A percentile compares a stretch with the other conserved stretches of the same genome.
These are phyloP conservation scores for Anagyrus pseudococci DNA, from an alignment of 2,888 invertebrate species.

Conservation along the genomic window DNA sequence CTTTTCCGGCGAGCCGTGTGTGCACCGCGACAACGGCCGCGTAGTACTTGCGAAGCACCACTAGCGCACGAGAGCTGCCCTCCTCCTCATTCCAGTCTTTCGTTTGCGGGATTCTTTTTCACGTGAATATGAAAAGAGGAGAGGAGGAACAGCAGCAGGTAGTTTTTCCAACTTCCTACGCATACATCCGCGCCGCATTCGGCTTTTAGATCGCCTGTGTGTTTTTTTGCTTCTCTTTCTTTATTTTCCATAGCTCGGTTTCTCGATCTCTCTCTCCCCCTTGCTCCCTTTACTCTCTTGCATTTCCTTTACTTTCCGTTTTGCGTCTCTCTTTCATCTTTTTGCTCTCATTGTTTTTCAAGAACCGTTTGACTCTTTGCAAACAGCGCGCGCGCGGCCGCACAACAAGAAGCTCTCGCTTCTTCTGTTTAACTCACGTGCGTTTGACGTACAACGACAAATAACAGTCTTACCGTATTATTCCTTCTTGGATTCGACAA, in stretches of 20 bases:
- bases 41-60: constrained; percentile 5
- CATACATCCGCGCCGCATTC: not conserved
- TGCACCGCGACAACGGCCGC: not conserved
- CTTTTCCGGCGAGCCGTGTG: no score
- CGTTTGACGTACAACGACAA: not conserved
- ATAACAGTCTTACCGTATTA: no score
- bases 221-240: not conserved
- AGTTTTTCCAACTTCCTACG: constrained; percentile 17
- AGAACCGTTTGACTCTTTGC: no score
- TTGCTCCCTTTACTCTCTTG: not conserved
- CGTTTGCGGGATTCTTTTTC: constrained; percentile 25
- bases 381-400: no score
- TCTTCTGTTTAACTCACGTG: no score
- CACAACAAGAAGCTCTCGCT: no score
- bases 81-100: constrained; percentile 3
- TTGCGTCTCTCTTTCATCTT: not conserved
- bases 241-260: not conserved
- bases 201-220: not conserved
- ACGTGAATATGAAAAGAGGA: constrained; percentile 21
- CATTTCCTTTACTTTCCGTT: not conserved
- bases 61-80: constrained; percentile 6
- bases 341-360: constrained; percentile 11
- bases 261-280: not conserved
- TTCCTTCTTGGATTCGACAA: no score
- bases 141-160: constrained; percentile 3